These are phyloP conservation scores for Apoda limacodes DNA, from an alignment of 2,888 invertebrate species.

Conservation along the genomic window DNA sequence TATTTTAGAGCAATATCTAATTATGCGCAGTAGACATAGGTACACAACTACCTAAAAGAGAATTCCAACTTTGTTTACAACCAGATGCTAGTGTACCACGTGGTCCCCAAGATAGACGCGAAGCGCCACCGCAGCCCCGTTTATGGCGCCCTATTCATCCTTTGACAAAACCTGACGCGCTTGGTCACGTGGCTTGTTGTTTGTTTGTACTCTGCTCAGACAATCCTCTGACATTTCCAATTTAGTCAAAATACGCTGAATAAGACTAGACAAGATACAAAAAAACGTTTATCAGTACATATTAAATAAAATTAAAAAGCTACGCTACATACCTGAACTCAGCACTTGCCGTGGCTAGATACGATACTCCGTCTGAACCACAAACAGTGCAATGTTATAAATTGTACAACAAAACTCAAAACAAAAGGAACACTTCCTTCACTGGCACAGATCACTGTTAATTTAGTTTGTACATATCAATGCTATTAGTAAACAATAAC, in stretches of 20 bases:
- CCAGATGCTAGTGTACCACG: slow-evolving; percentile 55
- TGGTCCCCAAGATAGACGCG: slow-evolving; percentile 49
- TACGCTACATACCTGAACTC: slow-evolving; percentile 50
- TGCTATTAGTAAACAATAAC: slow-evolving; percentile 57
- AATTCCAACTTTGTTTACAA: slow-evolving; percentile 23
- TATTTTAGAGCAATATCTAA: too few species aligned
- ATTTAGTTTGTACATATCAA: slow-evolving; percentile 34
- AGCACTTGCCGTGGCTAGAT: slow-evolving; percentile 56
- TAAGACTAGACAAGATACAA: slow-evolving; percentile 36
- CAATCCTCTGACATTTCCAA: too few species aligned
- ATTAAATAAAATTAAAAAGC: too few species aligned
- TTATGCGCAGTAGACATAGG: too few species aligned
- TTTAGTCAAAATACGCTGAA: too few species aligned
- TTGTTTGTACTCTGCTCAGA: slow-evolving; percentile 11
- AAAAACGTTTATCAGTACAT: too few species aligned
- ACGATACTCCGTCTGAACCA: slow-evolving; percentile 40
- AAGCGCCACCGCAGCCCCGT: too few species aligned
- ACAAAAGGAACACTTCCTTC: too few species aligned
- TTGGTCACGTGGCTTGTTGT: slow-evolving; percentile 51
- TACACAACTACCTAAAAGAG: too few species aligned
- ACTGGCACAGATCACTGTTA: slow-evolving; percentile 43
- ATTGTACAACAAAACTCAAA: too few species aligned
- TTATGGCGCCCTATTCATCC: too few species aligned
- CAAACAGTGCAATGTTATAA: too few species aligned
- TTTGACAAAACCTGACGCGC: slow-evolving; percentile 37